phyloP scores from a whole-genome alignment of 2,797 vertebrate species.

The Hydrolagus colliei region DNA sequence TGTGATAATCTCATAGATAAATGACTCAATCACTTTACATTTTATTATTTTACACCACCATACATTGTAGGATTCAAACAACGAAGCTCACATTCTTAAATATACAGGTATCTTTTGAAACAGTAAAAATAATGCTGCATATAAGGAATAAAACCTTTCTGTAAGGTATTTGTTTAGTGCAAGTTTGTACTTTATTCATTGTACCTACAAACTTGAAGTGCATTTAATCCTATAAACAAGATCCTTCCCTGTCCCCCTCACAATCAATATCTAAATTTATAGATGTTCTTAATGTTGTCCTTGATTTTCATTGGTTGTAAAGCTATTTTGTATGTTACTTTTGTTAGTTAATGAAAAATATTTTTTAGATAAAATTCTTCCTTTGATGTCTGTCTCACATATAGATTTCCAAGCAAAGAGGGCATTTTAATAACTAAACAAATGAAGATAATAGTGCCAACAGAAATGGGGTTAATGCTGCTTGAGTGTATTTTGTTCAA shows the following conservation, averaged over 20 bases:
- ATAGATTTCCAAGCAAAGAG: neutral
- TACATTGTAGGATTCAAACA: neutral
- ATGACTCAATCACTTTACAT: constrained; percentile 13
- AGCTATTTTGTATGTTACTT: neutral
- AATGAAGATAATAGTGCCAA: neutral
- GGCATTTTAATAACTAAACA: neutral
- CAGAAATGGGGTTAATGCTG: neutral
- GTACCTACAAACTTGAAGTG: neutral
- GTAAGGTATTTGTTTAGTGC: neutral
- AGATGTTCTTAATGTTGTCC: neutral
- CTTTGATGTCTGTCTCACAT: neutral
- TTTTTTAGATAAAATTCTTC: neutral
- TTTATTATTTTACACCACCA: constrained; percentile 32
- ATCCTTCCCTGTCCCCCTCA: neutral
- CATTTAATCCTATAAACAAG: neutral
- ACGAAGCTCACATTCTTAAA: neutral
- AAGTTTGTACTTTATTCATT: neutral
- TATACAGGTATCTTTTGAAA: neutral
- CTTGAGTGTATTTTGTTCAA: constrained; percentile 6
- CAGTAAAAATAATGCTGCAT: neutral
- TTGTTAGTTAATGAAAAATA: neutral
- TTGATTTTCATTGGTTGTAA: neutral
- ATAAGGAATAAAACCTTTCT: constrained; percentile 3
- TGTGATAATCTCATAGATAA: neutral
- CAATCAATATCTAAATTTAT: neutral